Base-by-base conservation (phyloP, 2,888 invertebrate genomes). In the Stenoptilia bipunctidactyla region DNA sequence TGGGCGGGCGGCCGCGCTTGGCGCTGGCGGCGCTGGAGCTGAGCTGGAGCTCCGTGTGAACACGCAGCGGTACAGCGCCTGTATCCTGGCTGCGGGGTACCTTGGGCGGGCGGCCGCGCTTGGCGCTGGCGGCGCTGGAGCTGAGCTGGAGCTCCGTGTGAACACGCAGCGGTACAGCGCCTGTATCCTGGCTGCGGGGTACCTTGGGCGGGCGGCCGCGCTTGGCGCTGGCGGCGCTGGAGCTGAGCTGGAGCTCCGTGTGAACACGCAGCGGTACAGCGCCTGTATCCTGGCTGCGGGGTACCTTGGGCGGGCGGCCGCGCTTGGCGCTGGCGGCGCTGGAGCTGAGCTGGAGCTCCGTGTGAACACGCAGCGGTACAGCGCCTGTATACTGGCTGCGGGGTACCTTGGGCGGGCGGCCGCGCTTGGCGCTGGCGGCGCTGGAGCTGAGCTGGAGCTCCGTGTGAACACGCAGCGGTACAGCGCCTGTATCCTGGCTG, bases 341-440 rank as follows among this genome's bases (percentile, higher is more conserved):
- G 25, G 25, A 25, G 25, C 5, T 25, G 25, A 25, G 5, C 25
- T 6, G 5, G 25, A 5, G 25, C 25, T 6, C 5, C 25, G 5
- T 5, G 25, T 25, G n/a, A n/a, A n/a, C n/a, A n/a, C n/a, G 25
- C 25, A 6, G 25, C 25, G 9, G 5, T 25, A 25, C 25, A 25
- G 5, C 5, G 25, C 9, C 12, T 13, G 13, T 15, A 25, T 33
- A 8, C 10, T n/a, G n/a, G n/a, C n/a, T n/a, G n/a, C n/a, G n/a
- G n/a, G n/a, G n/a, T 46, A 55, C 55, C 56, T 57, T 58, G 47
- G 56, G 52, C 49, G 58, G 55, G 36, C 52, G 52, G 42, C 56
- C 55, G 43, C 48, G 46, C 47, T 42, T 13, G 20, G 36, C 13
- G 36, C 15, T 13, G 13, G 30, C 3, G 25, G 36, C 13, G 25